Conservation (phyloP, 2,113 vertebrate genomes). For the Rhadina sibilatrix region DNA sequence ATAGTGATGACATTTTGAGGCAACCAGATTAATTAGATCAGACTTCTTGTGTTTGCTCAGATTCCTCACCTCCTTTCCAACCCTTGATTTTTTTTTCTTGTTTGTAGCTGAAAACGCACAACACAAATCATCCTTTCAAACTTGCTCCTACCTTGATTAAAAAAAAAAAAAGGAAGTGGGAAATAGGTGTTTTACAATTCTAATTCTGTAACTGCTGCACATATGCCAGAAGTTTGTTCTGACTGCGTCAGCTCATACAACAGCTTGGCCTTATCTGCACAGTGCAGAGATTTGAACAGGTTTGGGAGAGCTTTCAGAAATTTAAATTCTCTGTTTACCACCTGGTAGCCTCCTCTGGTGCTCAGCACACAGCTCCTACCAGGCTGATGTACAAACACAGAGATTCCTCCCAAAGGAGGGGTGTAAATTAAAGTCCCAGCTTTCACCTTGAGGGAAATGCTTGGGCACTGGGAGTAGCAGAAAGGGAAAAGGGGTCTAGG, state of each 20-base stretch:
- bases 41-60: not conserved
- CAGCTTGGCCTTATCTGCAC: slow-evolving; percentile 54
- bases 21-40: not conserved
- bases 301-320: slow-evolving; percentile 54
- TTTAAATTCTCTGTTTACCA: slow-evolving; percentile 47
- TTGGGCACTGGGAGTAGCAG: not conserved
- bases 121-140: slow-evolving; percentile 33
- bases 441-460: not conserved
- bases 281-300: slow-evolving; percentile 57
- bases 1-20: not conserved
- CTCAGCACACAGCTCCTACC: not conserved
- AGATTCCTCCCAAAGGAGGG: not conserved
- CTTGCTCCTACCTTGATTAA: slow-evolving; percentile 3
- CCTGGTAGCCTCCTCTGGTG: not conserved
- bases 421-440: not conserved
- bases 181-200: slow-evolving; percentile 38
- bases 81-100: not conserved
- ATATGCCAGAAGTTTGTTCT: slow-evolving; percentile 47
- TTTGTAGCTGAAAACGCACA: not conserved
- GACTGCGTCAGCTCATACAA: slow-evolving; percentile 43
- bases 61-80: not conserved
- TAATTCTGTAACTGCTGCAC: not conserved
- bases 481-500: not conserved
- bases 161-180: not conserved
- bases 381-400: not conserved